Evolutionary conservation across 1,140 invertebrate species (phyloP).

Genomic region (Aethina tumida): DNA sequence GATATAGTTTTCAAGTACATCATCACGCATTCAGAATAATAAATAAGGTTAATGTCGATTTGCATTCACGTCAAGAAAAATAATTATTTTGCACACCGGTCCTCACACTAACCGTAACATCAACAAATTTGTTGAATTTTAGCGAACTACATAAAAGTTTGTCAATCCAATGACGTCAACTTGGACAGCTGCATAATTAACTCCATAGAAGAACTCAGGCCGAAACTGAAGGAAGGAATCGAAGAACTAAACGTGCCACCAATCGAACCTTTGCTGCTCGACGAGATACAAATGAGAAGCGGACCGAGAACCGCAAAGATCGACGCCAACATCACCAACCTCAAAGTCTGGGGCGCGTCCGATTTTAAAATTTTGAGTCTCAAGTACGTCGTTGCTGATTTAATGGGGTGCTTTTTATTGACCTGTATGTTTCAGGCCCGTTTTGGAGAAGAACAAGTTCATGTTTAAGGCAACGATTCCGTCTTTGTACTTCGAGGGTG

Average conservation of each 20-base stretch:
- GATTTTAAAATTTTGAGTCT: constrained; percentile 27
- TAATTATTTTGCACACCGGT: no score
- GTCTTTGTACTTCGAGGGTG: constrained; percentile 39
- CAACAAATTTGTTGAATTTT: constrained; percentile 10
- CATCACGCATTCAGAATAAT: no score
- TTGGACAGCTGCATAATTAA: constrained; percentile 54
- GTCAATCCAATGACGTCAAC: constrained; percentile 50
- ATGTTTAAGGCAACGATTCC: constrained; percentile 38
- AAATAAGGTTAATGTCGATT: no score
- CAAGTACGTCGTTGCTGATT: constrained; percentile 25
- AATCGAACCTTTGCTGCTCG: constrained; percentile 51
- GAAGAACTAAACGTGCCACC: constrained; percentile 55
- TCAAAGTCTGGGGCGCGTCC: constrained; percentile 29
- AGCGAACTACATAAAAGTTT: constrained; percentile 60
- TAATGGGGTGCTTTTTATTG: constrained; percentile 5
- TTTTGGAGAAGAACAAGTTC: constrained; percentile 41
- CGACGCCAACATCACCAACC: constrained; percentile 31
- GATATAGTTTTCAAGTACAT: no score
- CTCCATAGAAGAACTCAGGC: constrained; percentile 48
- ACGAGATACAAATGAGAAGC: constrained; percentile 36
- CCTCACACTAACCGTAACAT: no score
- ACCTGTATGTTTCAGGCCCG: constrained; percentile 43
- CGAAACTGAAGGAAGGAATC: constrained; percentile 50
- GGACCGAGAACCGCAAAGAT: constrained; percentile 25
- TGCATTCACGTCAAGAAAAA: no score